Percentiles rank a stretch among this genome's conserved stretches.
Conservation (phyloP, 2,888 invertebrate species). For the Elmis aenea region DNA sequence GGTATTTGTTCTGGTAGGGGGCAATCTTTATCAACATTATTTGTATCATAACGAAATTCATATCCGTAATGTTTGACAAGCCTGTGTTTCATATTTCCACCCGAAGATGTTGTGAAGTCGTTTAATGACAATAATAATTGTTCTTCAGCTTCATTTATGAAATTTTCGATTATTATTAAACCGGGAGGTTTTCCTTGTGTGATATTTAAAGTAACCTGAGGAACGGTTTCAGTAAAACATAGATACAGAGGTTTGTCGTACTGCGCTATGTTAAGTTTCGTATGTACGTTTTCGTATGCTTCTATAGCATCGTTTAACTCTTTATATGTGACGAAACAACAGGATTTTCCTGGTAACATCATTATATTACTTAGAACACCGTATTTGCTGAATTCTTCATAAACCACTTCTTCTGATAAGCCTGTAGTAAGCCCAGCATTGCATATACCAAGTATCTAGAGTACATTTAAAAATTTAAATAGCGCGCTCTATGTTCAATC, state of each 20-base stretch:
- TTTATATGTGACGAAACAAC: conserved; percentile 67
- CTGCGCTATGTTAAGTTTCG: conserved; percentile 53
- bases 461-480: too few relatives aligned
- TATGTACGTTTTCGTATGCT: conserved; percentile 59
- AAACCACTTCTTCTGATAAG: conserved; percentile 60
- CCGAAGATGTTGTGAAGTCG: conserved; percentile 36
- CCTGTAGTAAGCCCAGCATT: conserved; percentile 85
- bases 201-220: conserved; percentile 12
- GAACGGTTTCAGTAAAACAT: conserved; percentile 52
- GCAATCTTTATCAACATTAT: conserved; percentile 70
- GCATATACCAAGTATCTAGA: conserved; percentile 69
- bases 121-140: conserved; percentile 52
- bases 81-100: conserved; percentile 68
- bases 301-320: conserved; percentile 49
- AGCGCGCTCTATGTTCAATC: too few relatives aligned
- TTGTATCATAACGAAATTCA: conserved; percentile 83
- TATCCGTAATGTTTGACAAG: conserved; percentile 88
- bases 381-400: conserved; percentile 50
- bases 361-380: conserved; percentile 57
- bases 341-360: conserved; percentile 75
- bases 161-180: conserved; percentile 63
- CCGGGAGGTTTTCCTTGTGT: conserved; percentile 62
- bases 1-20: conserved; percentile 70
- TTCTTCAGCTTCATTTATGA: conserved; percentile 69
- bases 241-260: conserved; percentile 62